Evolutionary conservation across 2,797 vertebrate species (phyloP).

Genomic region (Pagetopsis macropterus): DNA sequence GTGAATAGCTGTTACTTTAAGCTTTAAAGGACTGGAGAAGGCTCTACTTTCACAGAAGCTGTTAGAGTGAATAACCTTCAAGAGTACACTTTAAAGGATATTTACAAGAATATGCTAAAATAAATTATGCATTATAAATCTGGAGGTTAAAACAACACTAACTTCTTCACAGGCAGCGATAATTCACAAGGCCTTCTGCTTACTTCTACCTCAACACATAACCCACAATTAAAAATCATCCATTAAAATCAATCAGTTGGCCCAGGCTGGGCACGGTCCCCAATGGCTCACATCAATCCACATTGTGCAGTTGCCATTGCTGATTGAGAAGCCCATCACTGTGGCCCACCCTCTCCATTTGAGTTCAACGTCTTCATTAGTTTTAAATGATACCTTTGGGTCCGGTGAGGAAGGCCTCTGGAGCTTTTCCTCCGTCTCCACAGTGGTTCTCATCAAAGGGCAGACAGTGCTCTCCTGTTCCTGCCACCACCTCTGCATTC

Average conservation of each 20-base stretch:
- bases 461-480: constrained; percentile 96
- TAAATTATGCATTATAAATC: constrained; percentile 10
- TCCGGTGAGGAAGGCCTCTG: constrained; percentile 94
- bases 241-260: constrained; percentile 38
- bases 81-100: not conserved
- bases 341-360: constrained; percentile 40
- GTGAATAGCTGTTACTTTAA: constrained; percentile 15
- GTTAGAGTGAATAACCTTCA: constrained; percentile 1
- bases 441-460: constrained; percentile 97
- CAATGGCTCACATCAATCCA: constrained; percentile 45
- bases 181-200: constrained; percentile 13
- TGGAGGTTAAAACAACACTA: constrained; percentile 22
- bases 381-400: constrained; percentile 90
- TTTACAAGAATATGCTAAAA: not conserved
- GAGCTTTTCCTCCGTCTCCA: constrained; percentile 94
- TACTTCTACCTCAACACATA: constrained; percentile 32
- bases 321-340: constrained; percentile 45
- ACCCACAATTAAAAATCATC: constrained; percentile 31
- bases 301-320: constrained; percentile 33
- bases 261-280: constrained; percentile 33
- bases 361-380: constrained; percentile 55
- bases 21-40: constrained; percentile 22
- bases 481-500: constrained; percentile 92
- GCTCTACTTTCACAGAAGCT: constrained; percentile 18
- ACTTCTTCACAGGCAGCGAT: constrained; percentile 14